Conservation (phyloP, 2,888 invertebrate species). For the Gibbula magus region DNA sequence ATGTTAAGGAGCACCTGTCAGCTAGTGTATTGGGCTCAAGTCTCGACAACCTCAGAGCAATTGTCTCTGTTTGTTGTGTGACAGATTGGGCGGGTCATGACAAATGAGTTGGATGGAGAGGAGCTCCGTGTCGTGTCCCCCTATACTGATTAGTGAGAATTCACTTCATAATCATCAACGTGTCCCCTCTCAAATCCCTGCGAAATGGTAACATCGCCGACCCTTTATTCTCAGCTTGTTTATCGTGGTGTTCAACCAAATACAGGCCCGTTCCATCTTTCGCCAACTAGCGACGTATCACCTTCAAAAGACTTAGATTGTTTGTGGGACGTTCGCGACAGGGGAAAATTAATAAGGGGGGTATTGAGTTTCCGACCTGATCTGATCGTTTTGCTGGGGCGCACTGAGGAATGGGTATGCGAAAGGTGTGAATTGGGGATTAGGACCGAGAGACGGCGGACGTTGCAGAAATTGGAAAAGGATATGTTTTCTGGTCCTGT, state of each 20-base stretch:
- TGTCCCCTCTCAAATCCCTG: background rate
- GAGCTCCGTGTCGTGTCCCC: background rate
- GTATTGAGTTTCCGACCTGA: background rate
- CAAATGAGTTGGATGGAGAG: background rate
- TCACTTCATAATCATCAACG: background rate
- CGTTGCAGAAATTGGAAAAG: too few species aligned
- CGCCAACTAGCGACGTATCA: background rate
- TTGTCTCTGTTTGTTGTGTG: constrained; percentile 8
- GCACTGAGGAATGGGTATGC: too few species aligned
- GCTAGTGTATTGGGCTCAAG: background rate
- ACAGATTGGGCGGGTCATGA: constrained; percentile 15
- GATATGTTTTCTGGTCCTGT: too few species aligned
- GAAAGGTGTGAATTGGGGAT: too few species aligned
- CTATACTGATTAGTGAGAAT: background rate
- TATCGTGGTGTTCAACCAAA: background rate
- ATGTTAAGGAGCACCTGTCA: background rate
- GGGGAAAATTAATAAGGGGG: constrained; percentile 5
- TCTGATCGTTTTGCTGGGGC: background rate
- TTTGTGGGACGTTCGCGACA: background rate
- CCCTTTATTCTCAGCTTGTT: background rate
- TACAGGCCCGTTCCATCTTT: background rate
- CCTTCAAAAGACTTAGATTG: background rate
- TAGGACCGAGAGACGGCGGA: too few species aligned
- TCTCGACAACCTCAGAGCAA: background rate
- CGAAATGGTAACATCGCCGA: background rate